These are phyloP conservation scores for Craterocephalus amniculus DNA, from an alignment of 2,797 vertebrate genomes.

Conservation along the genomic window DNA sequence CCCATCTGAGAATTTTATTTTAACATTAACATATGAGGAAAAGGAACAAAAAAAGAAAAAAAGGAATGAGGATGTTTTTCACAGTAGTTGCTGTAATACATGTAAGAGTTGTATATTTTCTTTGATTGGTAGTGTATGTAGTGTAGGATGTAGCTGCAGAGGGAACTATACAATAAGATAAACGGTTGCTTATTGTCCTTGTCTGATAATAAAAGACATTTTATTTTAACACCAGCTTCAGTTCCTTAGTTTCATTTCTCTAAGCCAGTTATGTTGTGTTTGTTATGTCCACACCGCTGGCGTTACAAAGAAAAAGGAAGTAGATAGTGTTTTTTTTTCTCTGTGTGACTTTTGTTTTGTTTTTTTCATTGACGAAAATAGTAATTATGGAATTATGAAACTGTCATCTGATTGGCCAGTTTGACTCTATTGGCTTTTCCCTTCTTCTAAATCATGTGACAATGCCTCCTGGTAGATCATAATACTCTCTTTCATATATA, in stretches of 20 bases:
- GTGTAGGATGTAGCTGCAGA: constrained; percentile 34
- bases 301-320: constrained; percentile 72
- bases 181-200: constrained; percentile 37
- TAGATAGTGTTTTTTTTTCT: constrained; percentile 14
- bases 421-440: constrained; percentile 25
- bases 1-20: constrained; percentile 38
- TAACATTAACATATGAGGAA: constrained; percentile 35
- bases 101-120: constrained; percentile 62
- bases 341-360: constrained; percentile 25
- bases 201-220: constrained; percentile 68
- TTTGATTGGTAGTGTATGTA: constrained; percentile 20
- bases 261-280: constrained; percentile 15
- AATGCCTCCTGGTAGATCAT: constrained; percentile 6
- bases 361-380: constrained; percentile 54
- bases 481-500: not conserved
- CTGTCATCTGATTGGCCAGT: constrained; percentile 51
- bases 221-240: constrained; percentile 56
- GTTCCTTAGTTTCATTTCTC: constrained; percentile 70
- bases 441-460: constrained; percentile 62
- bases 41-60: constrained; percentile 23
- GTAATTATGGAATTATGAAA: constrained; percentile 74
- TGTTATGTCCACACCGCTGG: constrained; percentile 11
- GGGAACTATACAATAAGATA: constrained; percentile 33
- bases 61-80: constrained; percentile 32
- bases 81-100: constrained; percentile 37